These are phyloP conservation scores for Sprattus sprattus DNA, from an alignment of 2,113 vertebrate genomes.

Conservation along the genomic window DNA sequence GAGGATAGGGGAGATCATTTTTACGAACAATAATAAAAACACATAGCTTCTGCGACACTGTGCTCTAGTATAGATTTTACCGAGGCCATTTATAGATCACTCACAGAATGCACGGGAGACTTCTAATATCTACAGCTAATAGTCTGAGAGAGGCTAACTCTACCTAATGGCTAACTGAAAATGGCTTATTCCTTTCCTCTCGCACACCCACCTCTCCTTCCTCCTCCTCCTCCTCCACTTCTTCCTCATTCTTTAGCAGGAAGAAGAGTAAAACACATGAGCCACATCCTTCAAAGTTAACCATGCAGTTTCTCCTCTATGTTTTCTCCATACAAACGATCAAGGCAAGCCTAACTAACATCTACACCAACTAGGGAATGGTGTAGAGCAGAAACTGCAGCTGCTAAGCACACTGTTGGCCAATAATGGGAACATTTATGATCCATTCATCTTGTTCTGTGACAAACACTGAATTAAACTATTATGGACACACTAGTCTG, in stretches of 20 bases:
- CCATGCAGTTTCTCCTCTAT: not conserved
- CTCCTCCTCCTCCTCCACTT: constrained; percentile 48
- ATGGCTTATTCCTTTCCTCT: not conserved
- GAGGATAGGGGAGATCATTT: constrained; percentile 24
- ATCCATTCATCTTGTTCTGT: not conserved
- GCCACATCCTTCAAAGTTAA: not conserved
- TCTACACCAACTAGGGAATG: not conserved
- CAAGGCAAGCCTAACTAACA: not conserved
- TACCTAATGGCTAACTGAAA: not conserved
- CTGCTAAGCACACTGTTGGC: not conserved
- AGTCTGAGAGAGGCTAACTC: not conserved
- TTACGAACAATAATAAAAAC: constrained; percentile 4
- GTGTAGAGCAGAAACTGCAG: not conserved
- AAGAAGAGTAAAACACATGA: constrained; percentile 18
- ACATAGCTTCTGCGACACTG: not conserved
- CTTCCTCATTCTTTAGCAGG: constrained; percentile 30
- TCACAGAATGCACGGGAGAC: not conserved
- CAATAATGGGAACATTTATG: not conserved
- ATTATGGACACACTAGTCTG: not conserved
- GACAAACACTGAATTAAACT: not conserved
- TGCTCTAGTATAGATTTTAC: not conserved
- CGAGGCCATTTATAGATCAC: not conserved
- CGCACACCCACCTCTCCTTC: constrained; percentile 48
- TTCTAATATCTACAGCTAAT: not conserved
- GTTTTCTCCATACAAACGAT: too few relatives aligned